Conservation (phyloP, 2,888 invertebrate genomes). For the Drosophila subsilvestris region DNA sequence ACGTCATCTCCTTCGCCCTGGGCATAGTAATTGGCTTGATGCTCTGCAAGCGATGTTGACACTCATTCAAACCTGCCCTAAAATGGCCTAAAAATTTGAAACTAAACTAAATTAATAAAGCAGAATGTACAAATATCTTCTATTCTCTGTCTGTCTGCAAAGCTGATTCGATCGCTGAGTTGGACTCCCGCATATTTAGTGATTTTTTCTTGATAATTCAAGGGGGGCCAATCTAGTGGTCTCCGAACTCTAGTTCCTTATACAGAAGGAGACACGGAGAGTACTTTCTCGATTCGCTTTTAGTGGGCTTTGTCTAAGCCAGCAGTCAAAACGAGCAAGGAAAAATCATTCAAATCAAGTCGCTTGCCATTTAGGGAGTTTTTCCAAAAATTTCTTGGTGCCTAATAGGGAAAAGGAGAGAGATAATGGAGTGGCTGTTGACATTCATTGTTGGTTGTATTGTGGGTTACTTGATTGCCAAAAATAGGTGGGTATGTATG, state of each 20-base stretch:
- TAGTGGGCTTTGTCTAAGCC: background rate
- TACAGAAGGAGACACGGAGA: too few species aligned
- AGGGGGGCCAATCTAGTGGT: too few species aligned
- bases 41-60: slow-evolving; percentile 31
- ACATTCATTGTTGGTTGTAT: slow-evolving; percentile 48
- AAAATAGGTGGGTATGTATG: background rate
- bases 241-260: too few species aligned
- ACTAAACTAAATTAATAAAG: background rate
- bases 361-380: background rate
- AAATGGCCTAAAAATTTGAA: background rate
- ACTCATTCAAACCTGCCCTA: background rate
- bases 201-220: too few species aligned
- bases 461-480: slow-evolving; percentile 43
- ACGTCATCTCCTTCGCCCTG: slow-evolving; percentile 42
- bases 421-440: slow-evolving; percentile 30
- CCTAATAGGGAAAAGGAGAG: background rate
- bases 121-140: background rate
- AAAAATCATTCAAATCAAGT: background rate
- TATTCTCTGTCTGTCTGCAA: too few species aligned
- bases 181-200: too few species aligned
- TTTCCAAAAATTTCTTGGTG: background rate
- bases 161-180: too few species aligned
- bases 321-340: background rate
- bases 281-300: background rate
- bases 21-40: slow-evolving; percentile 55